Evolutionary conservation across 2,888 invertebrate species (phyloP), one percentile per base, ranked within the genome.

Genomic region (Clivina fossor): DNA sequence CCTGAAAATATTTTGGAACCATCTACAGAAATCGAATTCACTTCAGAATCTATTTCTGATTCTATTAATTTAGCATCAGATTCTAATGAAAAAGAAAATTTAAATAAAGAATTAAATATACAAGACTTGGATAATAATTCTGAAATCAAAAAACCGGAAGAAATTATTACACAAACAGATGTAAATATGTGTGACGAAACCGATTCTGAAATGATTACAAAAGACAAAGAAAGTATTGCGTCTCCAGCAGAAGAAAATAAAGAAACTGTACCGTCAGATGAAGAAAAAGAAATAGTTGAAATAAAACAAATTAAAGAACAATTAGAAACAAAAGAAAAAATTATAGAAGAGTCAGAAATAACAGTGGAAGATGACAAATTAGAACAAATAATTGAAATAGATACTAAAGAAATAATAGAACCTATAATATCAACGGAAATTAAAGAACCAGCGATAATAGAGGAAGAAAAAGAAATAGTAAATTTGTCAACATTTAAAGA

Each of bases 401-500:
- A n/a, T n/a, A n/a, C n/a, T n/a, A n/a, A n/a, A n/a, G n/a, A n/a
- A n/a, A n/a, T n/a, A n/a, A n/a, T n/a, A n/a, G n/a, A n/a, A n/a
- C n/a, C n/a, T n/a, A n/a, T n/a, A n/a, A n/a, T n/a, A n/a, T n/a
- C n/a, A n/a, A n/a, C n/a, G n/a, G n/a, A n/a, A 22, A 35, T 15
- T 30, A 54, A 44, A 28, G 3, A 20, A 30, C 7, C 18, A 20
- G 18, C 13, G 11, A 7, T 24, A 41, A n/a, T n/a, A 11, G 8
- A 37, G 15, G 37, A 15, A 37, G 15, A 9, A 9, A 7, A 13
- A 13, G 16, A 37, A 13, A 37, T 13, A 33, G 5, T 26, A 5
- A 26, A 24, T 15, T n/a, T 28, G 9, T 16, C 1, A 43, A 43
- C 28, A 8, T 5, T 30, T 19, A 28, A 58, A 24, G 56, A 58